Evolutionary conservation across 2,797 vertebrate species (phyloP).

Genomic region (Poeciliopsis paucimaculata): DNA sequence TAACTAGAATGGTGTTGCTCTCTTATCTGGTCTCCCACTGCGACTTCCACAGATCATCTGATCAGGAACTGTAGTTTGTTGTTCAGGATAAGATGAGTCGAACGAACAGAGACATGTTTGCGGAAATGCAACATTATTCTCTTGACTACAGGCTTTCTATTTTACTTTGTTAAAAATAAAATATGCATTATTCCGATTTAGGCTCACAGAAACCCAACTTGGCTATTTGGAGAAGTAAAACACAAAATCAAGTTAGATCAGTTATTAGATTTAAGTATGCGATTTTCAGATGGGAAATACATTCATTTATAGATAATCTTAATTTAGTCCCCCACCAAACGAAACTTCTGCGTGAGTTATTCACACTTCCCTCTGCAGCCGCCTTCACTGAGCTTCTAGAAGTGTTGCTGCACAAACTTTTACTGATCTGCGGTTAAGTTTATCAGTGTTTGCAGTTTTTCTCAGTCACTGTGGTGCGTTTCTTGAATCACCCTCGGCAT

Average conservation of each 20-base stretch:
- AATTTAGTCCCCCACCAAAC: neutral
- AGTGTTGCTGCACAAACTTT: neutral
- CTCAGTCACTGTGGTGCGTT: too few species aligned
- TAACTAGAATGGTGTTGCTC: neutral
- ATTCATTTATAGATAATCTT: neutral
- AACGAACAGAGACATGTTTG: neutral
- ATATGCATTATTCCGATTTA: neutral
- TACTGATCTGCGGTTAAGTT: too few species aligned
- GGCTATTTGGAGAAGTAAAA: neutral
- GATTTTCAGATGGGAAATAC: neutral
- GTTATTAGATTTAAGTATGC: neutral
- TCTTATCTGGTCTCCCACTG: neutral
- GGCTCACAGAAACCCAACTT: neutral
- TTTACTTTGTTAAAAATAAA: neutral
- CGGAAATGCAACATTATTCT: neutral
- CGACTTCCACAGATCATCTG: neutral
- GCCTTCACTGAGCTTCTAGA: neutral
- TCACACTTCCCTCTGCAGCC: neutral
- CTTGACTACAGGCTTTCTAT: neutral
- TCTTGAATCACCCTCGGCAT: too few species aligned
- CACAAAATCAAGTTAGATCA: neutral
- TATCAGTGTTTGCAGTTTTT: too few species aligned
- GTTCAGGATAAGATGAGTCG: neutral
- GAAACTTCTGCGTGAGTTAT: neutral
- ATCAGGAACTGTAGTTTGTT: neutral